These are phyloP conservation scores for Sapayoa aenigma DNA, from an alignment of 2,113 vertebrate species.

Conservation along the genomic window DNA sequence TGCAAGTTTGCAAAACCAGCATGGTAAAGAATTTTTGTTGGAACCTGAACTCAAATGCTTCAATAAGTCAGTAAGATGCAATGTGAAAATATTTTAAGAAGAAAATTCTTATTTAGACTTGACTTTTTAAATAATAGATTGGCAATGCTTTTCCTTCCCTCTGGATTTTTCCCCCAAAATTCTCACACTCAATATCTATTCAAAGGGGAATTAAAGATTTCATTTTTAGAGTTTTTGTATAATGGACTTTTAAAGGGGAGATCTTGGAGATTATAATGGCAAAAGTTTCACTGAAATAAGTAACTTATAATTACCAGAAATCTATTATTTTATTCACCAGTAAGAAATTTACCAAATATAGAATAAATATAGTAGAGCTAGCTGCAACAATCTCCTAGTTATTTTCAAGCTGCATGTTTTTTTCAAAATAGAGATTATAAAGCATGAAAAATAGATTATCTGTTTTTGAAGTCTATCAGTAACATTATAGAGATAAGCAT, in stretches of 20 bases:
- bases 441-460: not conserved
- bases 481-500: not conserved
- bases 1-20: not conserved
- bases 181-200: not conserved
- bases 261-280: not conserved
- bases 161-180: not conserved
- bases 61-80: not conserved
- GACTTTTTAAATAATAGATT: not conserved
- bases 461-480: not conserved
- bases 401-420: not conserved
- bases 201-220: not conserved
- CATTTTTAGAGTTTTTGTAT: not conserved
- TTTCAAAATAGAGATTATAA: not conserved
- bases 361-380: not conserved
- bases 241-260: not conserved
- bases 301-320: not conserved
- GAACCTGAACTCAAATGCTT: not conserved
- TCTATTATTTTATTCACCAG: not conserved
- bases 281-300: not conserved
- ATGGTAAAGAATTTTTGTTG: not conserved
- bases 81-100: not conserved
- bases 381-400: not conserved
- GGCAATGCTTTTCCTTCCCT: not conserved
- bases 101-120: not conserved
- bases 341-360: not conserved